Base-by-base conservation (phyloP, 2,797 vertebrate species). In the Artibeus jamaicensis region DNA sequence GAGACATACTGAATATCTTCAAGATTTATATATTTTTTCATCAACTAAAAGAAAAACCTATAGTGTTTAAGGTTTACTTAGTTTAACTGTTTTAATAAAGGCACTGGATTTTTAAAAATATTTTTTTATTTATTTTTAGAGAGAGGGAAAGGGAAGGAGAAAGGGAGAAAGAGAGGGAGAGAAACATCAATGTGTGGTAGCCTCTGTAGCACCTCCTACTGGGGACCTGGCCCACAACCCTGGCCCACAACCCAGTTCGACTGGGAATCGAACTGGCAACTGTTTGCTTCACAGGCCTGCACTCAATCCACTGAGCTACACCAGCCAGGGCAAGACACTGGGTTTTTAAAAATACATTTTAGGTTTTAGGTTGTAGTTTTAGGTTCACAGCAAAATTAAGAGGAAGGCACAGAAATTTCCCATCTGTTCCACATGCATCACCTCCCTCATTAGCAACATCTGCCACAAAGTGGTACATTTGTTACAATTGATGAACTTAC, bases 31-130 rank as follows among this genome's bases (percentile, higher is more conserved):
- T 73, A 93, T 89, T 91, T 95, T 94, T 42, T 42, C 24, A 95
- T 92, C 79, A 95, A 53, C 32, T 93, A 93, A 89, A 91, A 50
- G 22, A 95, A 85, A 94, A 6, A 91, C 42, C 15, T 84, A 87
- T 26, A 18, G 21, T 86, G 19, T 71, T 89, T 82, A 93, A 91
- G 29, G 24, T 89, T 86, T 95, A 62, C 5, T 94, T 94, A 67
- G 32, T 84, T 95, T 91, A 91, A 84, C 42, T 78, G 42, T 94
- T 89, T 83, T 62, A 73, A 59, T 77, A 82, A 85, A 85, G 53
- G 74, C 26, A 24, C 12, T 71, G 55, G 44, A 18, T 55, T 78
- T 92, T 92, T 44, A 14, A 62, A 50, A n/a, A 84, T 14, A 89
- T 57, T 55, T 55, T 24, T 57, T 57, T 57, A 26, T 57, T 57